Percentiles rank a stretch among this genome's conserved stretches.
Evolutionary conservation across 2,888 invertebrate species (phyloP).

Genomic region (Nomada goodeniana): DNA sequence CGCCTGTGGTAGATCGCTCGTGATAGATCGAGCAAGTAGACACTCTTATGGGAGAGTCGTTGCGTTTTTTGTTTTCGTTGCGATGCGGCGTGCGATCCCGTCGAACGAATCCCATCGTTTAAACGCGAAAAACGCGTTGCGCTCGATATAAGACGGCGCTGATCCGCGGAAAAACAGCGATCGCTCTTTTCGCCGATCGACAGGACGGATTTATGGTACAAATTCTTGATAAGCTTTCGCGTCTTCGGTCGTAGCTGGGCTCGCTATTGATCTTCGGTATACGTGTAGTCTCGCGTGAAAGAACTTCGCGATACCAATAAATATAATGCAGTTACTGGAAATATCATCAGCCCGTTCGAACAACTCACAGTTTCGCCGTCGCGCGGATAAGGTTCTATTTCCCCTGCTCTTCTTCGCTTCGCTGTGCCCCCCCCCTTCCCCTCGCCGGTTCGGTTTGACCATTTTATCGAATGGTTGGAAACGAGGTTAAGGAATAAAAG

Average conservation of each 20-base stretch:
- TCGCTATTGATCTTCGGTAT: constrained; percentile 26
- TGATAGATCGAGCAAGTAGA: background rate
- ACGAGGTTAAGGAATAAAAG: constrained; percentile 12
- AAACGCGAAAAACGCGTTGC: constrained; percentile 25
- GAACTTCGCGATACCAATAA: constrained; percentile 66
- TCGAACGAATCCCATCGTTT: constrained; percentile 15
- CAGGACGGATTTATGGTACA: constrained; percentile 34
- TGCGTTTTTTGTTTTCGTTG: constrained; percentile 1
- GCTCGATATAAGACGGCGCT: constrained; percentile 22
- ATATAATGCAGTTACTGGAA: constrained; percentile 59
- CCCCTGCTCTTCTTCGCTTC: background rate
- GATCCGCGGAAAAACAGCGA: constrained; percentile 32
- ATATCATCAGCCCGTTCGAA: constrained; percentile 56
- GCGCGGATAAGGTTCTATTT: constrained; percentile 51
- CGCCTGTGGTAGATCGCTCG: background rate
- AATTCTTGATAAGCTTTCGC: constrained; percentile 41
- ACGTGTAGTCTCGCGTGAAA: constrained; percentile 35
- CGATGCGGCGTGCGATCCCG: background rate
- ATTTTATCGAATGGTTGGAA: background rate
- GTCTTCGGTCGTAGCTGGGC: constrained; percentile 17
- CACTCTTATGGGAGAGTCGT: constrained; percentile 6
- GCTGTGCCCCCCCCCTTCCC: background rate
- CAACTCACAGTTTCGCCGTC: constrained; percentile 38
- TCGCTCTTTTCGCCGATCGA: constrained; percentile 20
- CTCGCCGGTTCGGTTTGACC: too few relatives aligned